Conservation (phyloP, 1,140 invertebrate species). For the Drosophila leontia region DNA sequence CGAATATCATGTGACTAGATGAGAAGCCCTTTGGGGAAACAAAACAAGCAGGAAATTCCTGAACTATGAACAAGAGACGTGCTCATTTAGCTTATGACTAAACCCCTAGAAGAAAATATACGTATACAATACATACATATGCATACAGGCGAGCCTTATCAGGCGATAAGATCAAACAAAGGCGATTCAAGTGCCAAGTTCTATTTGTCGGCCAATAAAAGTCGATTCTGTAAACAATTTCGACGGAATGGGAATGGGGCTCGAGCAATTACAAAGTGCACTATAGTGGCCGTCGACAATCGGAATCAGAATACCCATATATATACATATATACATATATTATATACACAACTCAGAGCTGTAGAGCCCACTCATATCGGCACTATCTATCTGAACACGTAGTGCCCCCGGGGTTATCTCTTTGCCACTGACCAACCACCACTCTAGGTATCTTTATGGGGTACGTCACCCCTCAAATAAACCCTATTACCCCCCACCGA, state of each 20-base stretch:
- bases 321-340: neutral
- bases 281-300: conserved; percentile 29
- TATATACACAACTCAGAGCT: neutral
- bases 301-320: conserved; percentile 25
- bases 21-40: neutral
- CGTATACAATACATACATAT: neutral
- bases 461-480: conserved; percentile 36
- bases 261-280: conserved; percentile 41
- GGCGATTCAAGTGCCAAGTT: conserved; percentile 57
- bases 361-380: conserved; percentile 26
- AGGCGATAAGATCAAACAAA: conserved; percentile 64
- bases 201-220: conserved; percentile 50
- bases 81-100: conserved; percentile 40
- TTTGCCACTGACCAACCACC: conserved; percentile 34
- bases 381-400: conserved; percentile 39
- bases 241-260: conserved; percentile 10
- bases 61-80: conserved; percentile 28
- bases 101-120: conserved; percentile 11
- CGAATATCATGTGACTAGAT: neutral
- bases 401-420: conserved; percentile 38
- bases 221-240: conserved; percentile 49
- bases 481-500: conserved; percentile 17
- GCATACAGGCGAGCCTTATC: conserved; percentile 39
- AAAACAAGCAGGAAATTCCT: conserved; percentile 35
- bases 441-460: conserved; percentile 31